Evolutionary conservation across 2,797 vertebrate species (phyloP).

Genomic region (Acipenser ruthenus): DNA sequence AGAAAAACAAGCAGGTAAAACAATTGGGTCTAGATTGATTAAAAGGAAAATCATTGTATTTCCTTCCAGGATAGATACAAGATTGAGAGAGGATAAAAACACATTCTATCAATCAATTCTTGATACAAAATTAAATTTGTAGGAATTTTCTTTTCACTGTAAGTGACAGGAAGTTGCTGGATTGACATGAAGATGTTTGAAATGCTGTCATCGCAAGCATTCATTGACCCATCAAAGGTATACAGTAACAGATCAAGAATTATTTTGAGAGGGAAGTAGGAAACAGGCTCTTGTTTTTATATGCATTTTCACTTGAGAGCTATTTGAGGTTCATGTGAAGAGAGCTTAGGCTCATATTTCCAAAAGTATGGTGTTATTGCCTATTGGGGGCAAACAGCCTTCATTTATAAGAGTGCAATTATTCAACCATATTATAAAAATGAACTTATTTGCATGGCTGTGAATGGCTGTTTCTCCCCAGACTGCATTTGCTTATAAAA

Average conservation of each 20-base stretch:
- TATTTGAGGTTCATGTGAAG: background rate
- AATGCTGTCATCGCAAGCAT: constrained; percentile 37
- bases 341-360: too few species aligned
- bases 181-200: constrained; percentile 51
- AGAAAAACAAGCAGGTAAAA: constrained; percentile 35
- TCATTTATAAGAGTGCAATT: too few species aligned
- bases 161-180: constrained; percentile 50
- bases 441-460: too few species aligned
- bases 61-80: constrained; percentile 49
- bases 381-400: too few species aligned
- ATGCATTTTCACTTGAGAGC: background rate
- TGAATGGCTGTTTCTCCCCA: too few species aligned
- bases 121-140: constrained; percentile 46
- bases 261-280: constrained; percentile 23
- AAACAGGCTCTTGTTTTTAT: background rate
- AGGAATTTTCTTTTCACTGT: constrained; percentile 35
- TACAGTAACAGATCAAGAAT: constrained; percentile 39
- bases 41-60: constrained; percentile 45
- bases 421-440: too few species aligned
- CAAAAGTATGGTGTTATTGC: too few species aligned
- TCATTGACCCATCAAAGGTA: constrained; percentile 31
- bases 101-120: constrained; percentile 48
- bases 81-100: constrained; percentile 36
- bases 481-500: too few species aligned
- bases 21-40: constrained; percentile 50